phyloP scores from a whole-genome alignment of 2,888 invertebrate species.

The Loripinus fragilis region DNA sequence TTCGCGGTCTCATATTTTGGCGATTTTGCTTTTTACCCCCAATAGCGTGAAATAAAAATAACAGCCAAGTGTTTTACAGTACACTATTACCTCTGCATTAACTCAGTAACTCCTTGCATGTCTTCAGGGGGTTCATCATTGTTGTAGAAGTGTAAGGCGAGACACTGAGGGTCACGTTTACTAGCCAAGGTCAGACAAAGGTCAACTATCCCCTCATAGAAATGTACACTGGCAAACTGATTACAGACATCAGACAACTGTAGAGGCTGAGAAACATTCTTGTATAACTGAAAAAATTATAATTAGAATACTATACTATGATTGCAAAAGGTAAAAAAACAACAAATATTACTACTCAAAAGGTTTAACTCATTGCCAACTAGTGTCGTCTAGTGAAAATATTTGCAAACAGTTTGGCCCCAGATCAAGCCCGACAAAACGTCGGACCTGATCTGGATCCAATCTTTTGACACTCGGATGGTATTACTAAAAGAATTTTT shows the following conservation, averaged over 20 bases:
- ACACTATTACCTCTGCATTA: conserved; percentile 81
- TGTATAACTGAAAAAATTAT: conserved; percentile 87
- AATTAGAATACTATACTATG: too few relatives aligned
- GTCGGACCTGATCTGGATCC: too few relatives aligned
- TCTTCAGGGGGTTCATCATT: conserved; percentile 93
- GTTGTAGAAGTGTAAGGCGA: conserved; percentile 94
- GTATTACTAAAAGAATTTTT: too few relatives aligned
- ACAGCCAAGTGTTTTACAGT: not conserved
- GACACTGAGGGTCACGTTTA: conserved; percentile 93
- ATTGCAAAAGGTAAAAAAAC: too few relatives aligned
- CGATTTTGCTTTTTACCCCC: too few relatives aligned
- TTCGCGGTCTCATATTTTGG: too few relatives aligned
- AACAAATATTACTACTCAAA: too few relatives aligned
- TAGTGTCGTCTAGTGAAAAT: too few relatives aligned
- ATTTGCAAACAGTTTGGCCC: not conserved
- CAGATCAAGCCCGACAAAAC: too few relatives aligned
- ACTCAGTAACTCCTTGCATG: conserved; percentile 91
- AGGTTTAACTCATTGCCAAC: too few relatives aligned
- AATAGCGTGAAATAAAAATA: too few relatives aligned
- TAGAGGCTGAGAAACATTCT: conserved; percentile 93
- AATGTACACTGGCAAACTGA: conserved; percentile 90
- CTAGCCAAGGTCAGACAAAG: conserved; percentile 92
- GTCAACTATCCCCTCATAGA: conserved; percentile 95
- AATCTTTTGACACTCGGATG: too few relatives aligned
- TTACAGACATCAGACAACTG: conserved; percentile 93